Evolutionary conservation across 2,113 vertebrate species (phyloP).

Genomic region (Suricata suricatta): DNA sequence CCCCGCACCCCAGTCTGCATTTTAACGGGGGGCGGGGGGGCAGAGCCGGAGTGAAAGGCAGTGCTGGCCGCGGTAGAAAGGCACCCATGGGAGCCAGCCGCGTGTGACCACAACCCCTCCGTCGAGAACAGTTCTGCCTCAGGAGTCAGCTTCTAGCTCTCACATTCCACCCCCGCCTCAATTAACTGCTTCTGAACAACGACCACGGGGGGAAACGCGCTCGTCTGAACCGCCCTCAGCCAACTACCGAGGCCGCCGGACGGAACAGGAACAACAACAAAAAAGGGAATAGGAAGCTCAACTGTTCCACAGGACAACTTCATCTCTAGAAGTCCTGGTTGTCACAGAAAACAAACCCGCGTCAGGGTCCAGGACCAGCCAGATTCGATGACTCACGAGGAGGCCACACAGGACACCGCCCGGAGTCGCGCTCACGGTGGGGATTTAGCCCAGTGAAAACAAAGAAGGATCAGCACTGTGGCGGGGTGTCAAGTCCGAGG

Average conservation of each 20-base stretch:
- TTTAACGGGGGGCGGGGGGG: neutral
- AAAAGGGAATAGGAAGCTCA: fast-evolving
- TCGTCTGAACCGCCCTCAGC: neutral
- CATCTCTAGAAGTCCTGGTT: neutral
- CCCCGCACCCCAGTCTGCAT: fast-evolving
- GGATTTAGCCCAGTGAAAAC: fast-evolving
- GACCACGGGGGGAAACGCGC: neutral
- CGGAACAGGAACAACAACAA: neutral
- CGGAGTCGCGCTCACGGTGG: neutral
- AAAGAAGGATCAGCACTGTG: fast-evolving
- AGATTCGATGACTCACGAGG: fast-evolving
- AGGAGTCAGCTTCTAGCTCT: neutral
- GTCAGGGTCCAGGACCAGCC: neutral
- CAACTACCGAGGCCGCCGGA: neutral
- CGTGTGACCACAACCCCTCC: neutral
- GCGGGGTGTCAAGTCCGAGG: neutral
- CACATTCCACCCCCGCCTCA: neutral
- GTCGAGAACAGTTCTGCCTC: no score
- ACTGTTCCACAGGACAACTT: no score
- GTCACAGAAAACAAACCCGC: neutral
- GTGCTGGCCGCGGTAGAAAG: neutral
- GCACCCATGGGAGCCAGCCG: neutral
- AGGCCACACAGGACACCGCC: neutral
- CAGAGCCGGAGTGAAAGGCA: neutral
- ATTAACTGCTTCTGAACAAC: neutral